Evolutionary conservation across 1,140 invertebrate genomes (phyloP), one percentile per base, ranked within the genome.

Genomic region (Hylaeus volcanicus): DNA sequence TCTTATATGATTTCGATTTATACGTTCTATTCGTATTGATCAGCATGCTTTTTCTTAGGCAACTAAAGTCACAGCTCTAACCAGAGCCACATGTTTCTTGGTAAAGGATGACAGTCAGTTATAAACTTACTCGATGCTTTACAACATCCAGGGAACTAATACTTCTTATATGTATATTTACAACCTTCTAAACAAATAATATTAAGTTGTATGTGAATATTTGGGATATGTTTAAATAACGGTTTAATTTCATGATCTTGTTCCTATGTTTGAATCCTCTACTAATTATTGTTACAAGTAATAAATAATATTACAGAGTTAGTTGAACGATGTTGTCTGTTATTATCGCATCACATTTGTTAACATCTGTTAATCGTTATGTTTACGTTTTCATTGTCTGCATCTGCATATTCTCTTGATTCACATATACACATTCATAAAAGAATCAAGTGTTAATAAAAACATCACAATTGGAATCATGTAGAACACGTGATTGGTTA

Each of bases 1-100:
- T 26, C 26, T 26, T 26, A 26, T 26, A 26, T 26, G 26, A 26
- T 26, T 26, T 26, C 26, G 26, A 53, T 71, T 60, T 9, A 56
- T 63, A 58, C 69, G 65, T 74, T 60, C 37, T 76, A 79, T 53
- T 74, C 72, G 39, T 78, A 91, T 88, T 90, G 83, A 90, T 89
- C 84, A 74, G 88, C 88, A 90, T 90, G 88, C 84, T 91, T 91
- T 91, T 91, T 90, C 88, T 88, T 88, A 92, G 91, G 90, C 85
- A 39, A 65, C 79, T 86, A 88, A 90, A 86, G 81, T 90, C 86
- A 79, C 90, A 86, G 76, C 91, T 92, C 68, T 92, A 89, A 88
- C 86, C 87, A 86, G 88, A 87, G 58, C 74, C 78, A 81, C 81
- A 74, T 53, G 61, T 79, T 71, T 76, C 86, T 81, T 84, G 81